Percentiles rank a stretch among this genome's conserved stretches.
These are phyloP conservation scores for Pachyseris speciosa DNA, from an alignment of 64 coral and sea anemone genomes.

Conservation along the genomic window DNA sequence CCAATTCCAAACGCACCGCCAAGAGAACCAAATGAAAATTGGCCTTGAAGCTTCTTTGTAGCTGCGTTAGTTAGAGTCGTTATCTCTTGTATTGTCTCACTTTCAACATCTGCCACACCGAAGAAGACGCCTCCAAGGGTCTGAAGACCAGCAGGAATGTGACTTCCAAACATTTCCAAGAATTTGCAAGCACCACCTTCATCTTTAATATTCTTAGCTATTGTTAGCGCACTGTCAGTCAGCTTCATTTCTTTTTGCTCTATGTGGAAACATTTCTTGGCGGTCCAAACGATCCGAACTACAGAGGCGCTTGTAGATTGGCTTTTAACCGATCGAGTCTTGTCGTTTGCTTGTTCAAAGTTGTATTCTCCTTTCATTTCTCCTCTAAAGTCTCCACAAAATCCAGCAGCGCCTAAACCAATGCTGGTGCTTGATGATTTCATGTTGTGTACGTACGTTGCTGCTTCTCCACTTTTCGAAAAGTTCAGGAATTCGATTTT, in stretches of 20 bases:
- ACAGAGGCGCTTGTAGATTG: constrained; percentile 1
- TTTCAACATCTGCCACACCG: not conserved
- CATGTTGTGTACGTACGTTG: not conserved
- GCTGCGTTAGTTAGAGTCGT: not conserved
- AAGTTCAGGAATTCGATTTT: constrained; percentile 17
- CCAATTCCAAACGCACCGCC: constrained; percentile 25
- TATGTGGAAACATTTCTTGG: constrained; percentile 30
- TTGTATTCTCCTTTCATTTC: not conserved
- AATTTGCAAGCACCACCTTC: constrained; percentile 19
- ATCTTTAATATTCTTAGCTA: not conserved
- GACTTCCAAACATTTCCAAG: constrained; percentile 59
- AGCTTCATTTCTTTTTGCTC: constrained; percentile 24
- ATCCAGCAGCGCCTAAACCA: constrained; percentile 21
- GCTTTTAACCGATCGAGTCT: too few relatives aligned
- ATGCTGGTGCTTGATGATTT: constrained; percentile 25
- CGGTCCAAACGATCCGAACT: constrained; percentile 4
- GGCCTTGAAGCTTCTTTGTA: not conserved
- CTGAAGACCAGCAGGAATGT: constrained; percentile 58
- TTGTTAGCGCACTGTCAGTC: constrained; percentile 7
- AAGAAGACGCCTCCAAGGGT: constrained; percentile 66
- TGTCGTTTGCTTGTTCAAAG: not conserved
- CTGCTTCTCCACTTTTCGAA: not conserved
- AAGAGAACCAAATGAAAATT: constrained; percentile 40
- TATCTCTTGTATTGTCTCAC: not conserved
- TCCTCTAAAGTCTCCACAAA: not conserved